Percentiles rank a stretch among this genome's conserved stretches.
phyloP scores from a whole-genome alignment of 2,797 vertebrate species.

The Catostomus latipinnis region DNA sequence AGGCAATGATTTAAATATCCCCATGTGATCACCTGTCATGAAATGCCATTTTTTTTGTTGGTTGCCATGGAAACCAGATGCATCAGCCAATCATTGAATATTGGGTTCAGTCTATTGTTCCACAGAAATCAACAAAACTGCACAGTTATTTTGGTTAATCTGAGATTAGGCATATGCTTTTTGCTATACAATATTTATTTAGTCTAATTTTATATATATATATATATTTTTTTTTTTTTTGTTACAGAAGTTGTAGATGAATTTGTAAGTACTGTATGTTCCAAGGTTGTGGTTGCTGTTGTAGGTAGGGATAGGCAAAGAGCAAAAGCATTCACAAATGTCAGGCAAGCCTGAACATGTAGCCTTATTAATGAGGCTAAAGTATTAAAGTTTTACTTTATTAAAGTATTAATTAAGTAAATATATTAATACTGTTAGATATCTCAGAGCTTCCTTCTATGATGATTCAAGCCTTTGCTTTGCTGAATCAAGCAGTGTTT shows the following conservation, averaged over 20 bases:
- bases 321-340: conserved; percentile 15
- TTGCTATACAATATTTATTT: too few relatives aligned
- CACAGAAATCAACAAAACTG: conserved; percentile 15
- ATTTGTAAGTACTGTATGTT: too few relatives aligned
- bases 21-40: conserved; percentile 40
- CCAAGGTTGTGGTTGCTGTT: neutral
- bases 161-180: too few relatives aligned
- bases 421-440: too few relatives aligned
- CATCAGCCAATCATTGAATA: conserved; percentile 31
- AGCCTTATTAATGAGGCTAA: conserved; percentile 60
- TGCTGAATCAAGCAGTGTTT: neutral
- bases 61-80: conserved; percentile 64
- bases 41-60: conserved; percentile 40
- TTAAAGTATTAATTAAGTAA: neutral
- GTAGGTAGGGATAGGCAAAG: conserved; percentile 31
- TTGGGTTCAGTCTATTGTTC: neutral
- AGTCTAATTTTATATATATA: too few relatives aligned
- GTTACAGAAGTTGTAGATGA: too few relatives aligned
- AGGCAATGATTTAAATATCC: conserved; percentile 44
- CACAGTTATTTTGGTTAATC: neutral
- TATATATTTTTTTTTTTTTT: too few relatives aligned
- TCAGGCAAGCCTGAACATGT: conserved; percentile 67
- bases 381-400: conserved; percentile 29
- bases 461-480: conserved; percentile 1
- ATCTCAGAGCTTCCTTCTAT: conserved; percentile 28